Conservation (phyloP, 2,113 vertebrate species). For the Pterophyllum scalare region DNA sequence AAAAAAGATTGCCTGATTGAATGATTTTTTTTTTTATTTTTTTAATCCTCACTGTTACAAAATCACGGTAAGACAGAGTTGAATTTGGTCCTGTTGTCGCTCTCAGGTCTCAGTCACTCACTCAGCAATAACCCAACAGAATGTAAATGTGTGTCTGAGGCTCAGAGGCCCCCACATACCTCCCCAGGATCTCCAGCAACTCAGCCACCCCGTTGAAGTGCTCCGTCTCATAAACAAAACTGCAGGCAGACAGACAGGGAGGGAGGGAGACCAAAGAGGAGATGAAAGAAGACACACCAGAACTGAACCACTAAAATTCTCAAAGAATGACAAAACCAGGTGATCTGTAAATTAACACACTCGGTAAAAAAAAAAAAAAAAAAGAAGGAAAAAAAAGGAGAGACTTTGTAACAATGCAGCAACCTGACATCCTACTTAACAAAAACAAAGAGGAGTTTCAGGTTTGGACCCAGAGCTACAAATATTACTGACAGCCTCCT, state of each 20-base stretch:
- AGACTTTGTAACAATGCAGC: no score
- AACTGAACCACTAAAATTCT: neutral
- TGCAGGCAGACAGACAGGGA: conserved; percentile 64
- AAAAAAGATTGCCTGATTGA: neutral
- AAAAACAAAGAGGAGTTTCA: neutral
- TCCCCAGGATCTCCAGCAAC: conserved; percentile 99
- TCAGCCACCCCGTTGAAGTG: conserved; percentile 99
- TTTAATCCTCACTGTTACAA: neutral
- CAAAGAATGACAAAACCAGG: neutral
- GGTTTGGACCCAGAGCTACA: neutral
- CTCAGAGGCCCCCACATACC: conserved; percentile 79
- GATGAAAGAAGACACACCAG: neutral
- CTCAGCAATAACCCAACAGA: neutral
- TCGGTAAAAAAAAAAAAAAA: rapidly evolving
- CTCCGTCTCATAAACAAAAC: conserved; percentile 99
- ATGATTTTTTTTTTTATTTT: neutral
- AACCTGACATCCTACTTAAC: no score
- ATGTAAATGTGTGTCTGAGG: conserved; percentile 3
- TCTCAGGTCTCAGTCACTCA: neutral
- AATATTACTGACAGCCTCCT: neutral
- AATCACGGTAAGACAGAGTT: neutral
- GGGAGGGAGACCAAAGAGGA: neutral
- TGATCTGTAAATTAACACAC: neutral
- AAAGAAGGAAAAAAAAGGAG: no score
- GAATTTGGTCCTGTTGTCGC: neutral